Conservation (phyloP, 2,797 vertebrate genomes). For the Clarias fuscus region DNA sequence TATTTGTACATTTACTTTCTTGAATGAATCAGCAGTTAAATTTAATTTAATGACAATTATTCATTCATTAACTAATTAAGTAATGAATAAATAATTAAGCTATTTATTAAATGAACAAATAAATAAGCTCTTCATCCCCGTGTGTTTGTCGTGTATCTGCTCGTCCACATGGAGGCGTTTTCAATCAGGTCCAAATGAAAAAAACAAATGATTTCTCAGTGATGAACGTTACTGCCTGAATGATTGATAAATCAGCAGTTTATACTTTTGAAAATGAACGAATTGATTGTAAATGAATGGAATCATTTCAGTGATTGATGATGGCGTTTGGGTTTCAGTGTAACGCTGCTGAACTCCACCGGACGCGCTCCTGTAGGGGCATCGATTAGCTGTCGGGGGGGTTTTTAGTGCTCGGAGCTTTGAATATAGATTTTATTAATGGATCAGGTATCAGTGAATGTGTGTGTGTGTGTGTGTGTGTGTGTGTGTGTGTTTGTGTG, state of each 20-base stretch:
- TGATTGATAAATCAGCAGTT: neutral
- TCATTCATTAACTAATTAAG: neutral
- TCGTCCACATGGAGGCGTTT: neutral
- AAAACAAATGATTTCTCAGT: neutral
- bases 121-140: no score
- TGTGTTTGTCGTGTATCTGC: no score
- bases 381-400: slow-evolving; percentile 5
- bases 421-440: slow-evolving; percentile 55
- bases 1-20: neutral
- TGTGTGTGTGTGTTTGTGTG: neutral
- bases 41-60: neutral
- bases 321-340: neutral
- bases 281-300: neutral
- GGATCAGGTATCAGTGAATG: slow-evolving; percentile 50
- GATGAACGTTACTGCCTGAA: neutral
- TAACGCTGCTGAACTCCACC: neutral
- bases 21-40: neutral
- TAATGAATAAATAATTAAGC: no score
- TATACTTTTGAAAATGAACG: no score
- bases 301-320: neutral
- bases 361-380: neutral
- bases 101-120: no score
- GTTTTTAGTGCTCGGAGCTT: slow-evolving; percentile 48
- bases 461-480: slow-evolving; percentile 1
- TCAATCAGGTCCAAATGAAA: neutral